A percentile compares a stretch with the other conserved stretches of the same genome.
Conservation (phyloP, 2,113 vertebrate species). For the Thymallus thymallus region DNA sequence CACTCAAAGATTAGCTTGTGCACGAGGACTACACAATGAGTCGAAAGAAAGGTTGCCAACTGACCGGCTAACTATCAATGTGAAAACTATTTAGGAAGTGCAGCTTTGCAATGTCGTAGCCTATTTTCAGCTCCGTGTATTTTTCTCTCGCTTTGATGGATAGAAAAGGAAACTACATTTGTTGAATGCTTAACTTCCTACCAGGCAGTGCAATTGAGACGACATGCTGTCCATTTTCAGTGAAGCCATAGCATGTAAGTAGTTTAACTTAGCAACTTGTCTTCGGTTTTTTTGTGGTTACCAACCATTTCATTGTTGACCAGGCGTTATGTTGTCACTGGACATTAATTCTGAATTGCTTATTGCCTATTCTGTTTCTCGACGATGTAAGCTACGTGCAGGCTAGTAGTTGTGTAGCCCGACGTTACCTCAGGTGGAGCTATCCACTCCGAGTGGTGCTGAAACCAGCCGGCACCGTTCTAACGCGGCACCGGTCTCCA, state of each 20-base stretch:
- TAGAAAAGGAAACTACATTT: neutral
- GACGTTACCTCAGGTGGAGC: slow-evolving; percentile 48
- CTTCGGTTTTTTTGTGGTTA: neutral
- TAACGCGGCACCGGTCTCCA: neutral
- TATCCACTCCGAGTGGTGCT: slow-evolving; percentile 67
- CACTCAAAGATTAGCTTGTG: neutral
- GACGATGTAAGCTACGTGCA: too few species aligned
- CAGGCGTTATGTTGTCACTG: neutral
- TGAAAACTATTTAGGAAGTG: neutral
- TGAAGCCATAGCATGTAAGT: slow-evolving; percentile 1
- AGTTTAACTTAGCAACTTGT: neutral
- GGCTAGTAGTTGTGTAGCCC: neutral
- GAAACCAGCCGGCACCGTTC: slow-evolving; percentile 49
- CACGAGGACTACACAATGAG: neutral
- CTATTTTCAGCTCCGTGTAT: neutral
- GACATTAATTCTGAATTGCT: neutral
- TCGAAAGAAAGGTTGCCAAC: neutral
- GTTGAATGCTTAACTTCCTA: neutral
- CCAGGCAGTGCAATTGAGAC: neutral
- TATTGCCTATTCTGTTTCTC: neutral
- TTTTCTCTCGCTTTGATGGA: neutral
- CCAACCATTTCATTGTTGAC: neutral
- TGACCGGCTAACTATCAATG: neutral
- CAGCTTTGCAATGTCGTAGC: neutral
- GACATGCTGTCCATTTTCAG: neutral